phyloP scores from a whole-genome alignment of 2,888 invertebrate genomes.

The Drosophila incognita region DNA sequence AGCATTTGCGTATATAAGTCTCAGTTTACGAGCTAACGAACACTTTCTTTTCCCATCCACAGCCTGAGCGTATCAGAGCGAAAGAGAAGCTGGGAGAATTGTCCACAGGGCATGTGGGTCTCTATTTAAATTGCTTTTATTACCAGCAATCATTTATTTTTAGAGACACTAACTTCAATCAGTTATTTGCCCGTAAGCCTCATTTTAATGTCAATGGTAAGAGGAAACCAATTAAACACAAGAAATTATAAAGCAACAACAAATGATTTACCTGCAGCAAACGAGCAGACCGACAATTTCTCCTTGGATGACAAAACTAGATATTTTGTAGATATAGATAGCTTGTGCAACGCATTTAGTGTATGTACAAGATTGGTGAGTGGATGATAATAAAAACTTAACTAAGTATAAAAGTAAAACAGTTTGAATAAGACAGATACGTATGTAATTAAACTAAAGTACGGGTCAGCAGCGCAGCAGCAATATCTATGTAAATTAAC shows the following conservation, averaged over 20 bases:
- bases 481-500: background rate
- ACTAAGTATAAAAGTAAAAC: constrained; percentile 1
- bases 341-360: background rate
- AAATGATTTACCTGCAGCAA: background rate
- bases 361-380: constrained; percentile 31
- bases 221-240: background rate
- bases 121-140: background rate
- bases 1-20: constrained; percentile 34
- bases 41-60: background rate
- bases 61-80: background rate
- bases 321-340: background rate
- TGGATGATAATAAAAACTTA: constrained; percentile 5
- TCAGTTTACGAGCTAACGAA: constrained; percentile 40
- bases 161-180: constrained; percentile 3
- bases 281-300: background rate
- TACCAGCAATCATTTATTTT: constrained; percentile 2
- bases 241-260: background rate
- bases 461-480: background rate
- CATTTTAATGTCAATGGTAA: constrained; percentile 33
- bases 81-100: constrained; percentile 12
- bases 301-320: background rate
- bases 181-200: background rate
- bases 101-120: constrained; percentile 6
- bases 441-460: constrained; percentile 13
- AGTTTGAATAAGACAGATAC: background rate